phyloP scores from a whole-genome alignment of 2,113 vertebrate genomes.

The Otolemur garnettii region DNA sequence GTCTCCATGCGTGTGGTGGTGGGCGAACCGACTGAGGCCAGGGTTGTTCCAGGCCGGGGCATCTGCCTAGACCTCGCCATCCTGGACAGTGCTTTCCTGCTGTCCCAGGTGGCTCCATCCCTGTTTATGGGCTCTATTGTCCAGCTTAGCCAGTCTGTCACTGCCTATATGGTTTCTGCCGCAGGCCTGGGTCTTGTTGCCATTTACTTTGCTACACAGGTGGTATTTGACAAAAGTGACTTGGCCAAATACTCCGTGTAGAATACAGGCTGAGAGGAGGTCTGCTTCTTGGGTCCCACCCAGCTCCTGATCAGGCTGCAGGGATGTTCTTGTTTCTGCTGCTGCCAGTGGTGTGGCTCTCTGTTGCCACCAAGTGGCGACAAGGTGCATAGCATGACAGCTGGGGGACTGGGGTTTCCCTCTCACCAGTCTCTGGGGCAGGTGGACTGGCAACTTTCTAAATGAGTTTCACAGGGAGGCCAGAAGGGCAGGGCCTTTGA shows the following conservation, averaged over 20 bases:
- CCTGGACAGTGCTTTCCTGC: constrained; percentile 93
- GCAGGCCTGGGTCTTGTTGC: constrained; percentile 90
- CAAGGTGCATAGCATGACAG: background rate
- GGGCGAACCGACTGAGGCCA: constrained; percentile 73
- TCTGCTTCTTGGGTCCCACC: background rate
- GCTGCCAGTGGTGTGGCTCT: constrained; percentile 59
- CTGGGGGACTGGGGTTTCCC: background rate
- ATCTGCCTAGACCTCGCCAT: constrained; percentile 94
- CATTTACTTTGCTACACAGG: constrained; percentile 91
- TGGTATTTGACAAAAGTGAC: constrained; percentile 91
- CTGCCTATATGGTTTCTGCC: constrained; percentile 91
- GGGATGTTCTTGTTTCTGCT: background rate
- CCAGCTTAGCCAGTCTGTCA: constrained; percentile 91
- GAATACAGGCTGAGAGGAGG: background rate
- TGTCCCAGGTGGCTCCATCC: constrained; percentile 93
- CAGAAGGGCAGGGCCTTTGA: background rate
- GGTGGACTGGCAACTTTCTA: background rate
- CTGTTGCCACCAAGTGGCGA: constrained; percentile 22
- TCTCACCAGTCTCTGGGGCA: background rate
- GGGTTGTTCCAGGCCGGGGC: constrained; percentile 82
- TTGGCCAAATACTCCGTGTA: constrained; percentile 85
- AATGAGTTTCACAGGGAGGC: background rate
- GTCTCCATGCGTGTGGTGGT: constrained; percentile 81
- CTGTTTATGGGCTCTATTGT: constrained; percentile 92
- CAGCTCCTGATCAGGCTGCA: too few species aligned